Conservation (phyloP, 2,797 vertebrate species). For the Monodelphis domestica region DNA sequence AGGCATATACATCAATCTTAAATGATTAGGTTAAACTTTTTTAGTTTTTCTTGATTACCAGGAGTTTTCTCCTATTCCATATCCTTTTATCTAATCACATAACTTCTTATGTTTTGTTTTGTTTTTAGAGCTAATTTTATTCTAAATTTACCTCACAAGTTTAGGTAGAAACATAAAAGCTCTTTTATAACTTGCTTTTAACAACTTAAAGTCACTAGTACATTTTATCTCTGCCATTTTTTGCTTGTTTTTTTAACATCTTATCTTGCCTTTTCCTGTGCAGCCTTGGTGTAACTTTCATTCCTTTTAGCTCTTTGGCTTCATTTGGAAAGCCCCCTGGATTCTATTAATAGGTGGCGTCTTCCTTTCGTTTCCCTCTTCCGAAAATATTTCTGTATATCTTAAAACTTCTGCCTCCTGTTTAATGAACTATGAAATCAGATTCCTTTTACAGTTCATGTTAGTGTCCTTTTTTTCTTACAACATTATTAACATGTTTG, state of each 20-base stretch:
- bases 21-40: slow-evolving; percentile 21
- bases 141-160: slow-evolving; percentile 30
- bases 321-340: neutral
- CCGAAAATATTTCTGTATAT: slow-evolving; percentile 50
- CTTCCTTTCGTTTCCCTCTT: slow-evolving; percentile 40
- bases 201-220: slow-evolving; percentile 41
- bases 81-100: neutral
- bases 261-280: slow-evolving; percentile 55
- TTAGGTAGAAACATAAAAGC: slow-evolving; percentile 44
- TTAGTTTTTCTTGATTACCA: slow-evolving; percentile 39
- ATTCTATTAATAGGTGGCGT: neutral
- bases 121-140: slow-evolving; percentile 23
- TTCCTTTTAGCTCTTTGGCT: slow-evolving; percentile 11
- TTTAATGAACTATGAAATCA: slow-evolving; percentile 54
- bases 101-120: neutral
- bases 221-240: slow-evolving; percentile 52
- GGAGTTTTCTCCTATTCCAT: slow-evolving; percentile 4
- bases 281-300: slow-evolving; percentile 64
- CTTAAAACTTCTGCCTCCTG: slow-evolving; percentile 31
- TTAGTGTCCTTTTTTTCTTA: slow-evolving; percentile 1
- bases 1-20: slow-evolving; percentile 36
- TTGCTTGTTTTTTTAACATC: slow-evolving; percentile 58
- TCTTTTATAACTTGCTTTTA: slow-evolving; percentile 23
- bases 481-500: neutral
- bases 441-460: neutral